A percentile compares a stretch with the other conserved stretches of the same genome.
Evolutionary conservation across 2,113 vertebrate genomes (phyloP).

Genomic region (Atractosteus spatula): DNA sequence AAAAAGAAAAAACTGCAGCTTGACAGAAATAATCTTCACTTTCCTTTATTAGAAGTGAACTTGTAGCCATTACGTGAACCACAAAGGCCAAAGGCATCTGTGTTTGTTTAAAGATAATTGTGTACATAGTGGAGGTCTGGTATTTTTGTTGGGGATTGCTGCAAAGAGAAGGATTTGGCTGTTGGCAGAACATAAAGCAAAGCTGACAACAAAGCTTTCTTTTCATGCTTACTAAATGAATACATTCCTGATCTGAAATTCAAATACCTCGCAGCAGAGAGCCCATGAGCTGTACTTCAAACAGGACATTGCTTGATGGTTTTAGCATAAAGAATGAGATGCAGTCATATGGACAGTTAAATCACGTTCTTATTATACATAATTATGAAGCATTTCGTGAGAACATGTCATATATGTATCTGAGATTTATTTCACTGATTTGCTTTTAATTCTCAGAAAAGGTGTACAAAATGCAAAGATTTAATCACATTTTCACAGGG

Average conservation of each 20-base stretch:
- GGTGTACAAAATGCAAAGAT: background rate
- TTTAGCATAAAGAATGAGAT: slow-evolving; percentile 82
- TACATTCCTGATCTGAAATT: slow-evolving; percentile 85
- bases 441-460: background rate
- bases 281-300: slow-evolving; percentile 72
- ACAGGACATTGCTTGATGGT: slow-evolving; percentile 82
- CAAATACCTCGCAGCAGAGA: slow-evolving; percentile 82
- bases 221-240: slow-evolving; percentile 81
- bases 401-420: background rate
- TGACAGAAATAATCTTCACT: slow-evolving; percentile 14
- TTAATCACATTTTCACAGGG: background rate
- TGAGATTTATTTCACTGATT: background rate
- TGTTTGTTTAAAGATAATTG: slow-evolving; percentile 55
- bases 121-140: slow-evolving; percentile 55
- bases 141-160: slow-evolving; percentile 61
- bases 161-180: slow-evolving; percentile 66
- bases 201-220: slow-evolving; percentile 76
- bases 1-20: slow-evolving; percentile 3
- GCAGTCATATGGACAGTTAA: slow-evolving; percentile 42
- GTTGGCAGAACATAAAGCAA: slow-evolving; percentile 74
- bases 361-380: background rate
- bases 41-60: slow-evolving; percentile 31
- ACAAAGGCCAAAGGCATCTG: slow-evolving; percentile 55
- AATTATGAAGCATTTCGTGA: background rate
- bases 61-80: slow-evolving; percentile 40